phyloP scores from a whole-genome alignment of 1,140 invertebrate species.

The Trypoxylus dichotomus region DNA sequence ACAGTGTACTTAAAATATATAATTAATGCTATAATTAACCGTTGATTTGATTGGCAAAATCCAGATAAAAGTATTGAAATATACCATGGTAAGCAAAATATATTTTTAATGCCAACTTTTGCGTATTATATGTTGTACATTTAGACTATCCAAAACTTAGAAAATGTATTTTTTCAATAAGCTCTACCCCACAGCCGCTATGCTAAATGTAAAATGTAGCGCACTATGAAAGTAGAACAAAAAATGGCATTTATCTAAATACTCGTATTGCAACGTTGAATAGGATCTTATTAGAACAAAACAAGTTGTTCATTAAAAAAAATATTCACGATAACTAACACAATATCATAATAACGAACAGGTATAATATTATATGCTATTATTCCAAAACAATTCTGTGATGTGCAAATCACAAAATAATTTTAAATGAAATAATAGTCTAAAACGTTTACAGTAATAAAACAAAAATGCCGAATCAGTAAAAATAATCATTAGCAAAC shows the following conservation, averaged over 20 bases:
- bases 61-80: too few species aligned
- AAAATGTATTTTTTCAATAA: too few species aligned
- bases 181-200: too few species aligned
- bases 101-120: too few species aligned
- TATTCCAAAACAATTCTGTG: constrained; percentile 8
- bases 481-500: constrained; percentile 39
- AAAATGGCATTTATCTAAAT: not conserved
- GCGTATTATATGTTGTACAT: too few species aligned
- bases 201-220: too few species aligned
- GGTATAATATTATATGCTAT: constrained; percentile 2
- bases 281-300: not conserved
- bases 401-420: constrained; percentile 25
- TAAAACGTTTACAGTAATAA: constrained; percentile 27
- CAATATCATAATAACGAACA: not conserved
- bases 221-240: too few species aligned
- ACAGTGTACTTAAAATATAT: too few species aligned
- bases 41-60: too few species aligned
- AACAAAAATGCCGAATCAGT: constrained; percentile 37
- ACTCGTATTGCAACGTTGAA: not conserved
- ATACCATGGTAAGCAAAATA: too few species aligned
- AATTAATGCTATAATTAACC: too few species aligned
- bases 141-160: too few species aligned
- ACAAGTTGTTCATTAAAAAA: constrained; percentile 6
- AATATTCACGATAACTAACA: not conserved
- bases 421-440: constrained; percentile 24